A percentile compares a stretch with the other conserved stretches of the same genome.
Conservation (phyloP, 2,113 vertebrate species). For the Laticauda laticaudata region DNA sequence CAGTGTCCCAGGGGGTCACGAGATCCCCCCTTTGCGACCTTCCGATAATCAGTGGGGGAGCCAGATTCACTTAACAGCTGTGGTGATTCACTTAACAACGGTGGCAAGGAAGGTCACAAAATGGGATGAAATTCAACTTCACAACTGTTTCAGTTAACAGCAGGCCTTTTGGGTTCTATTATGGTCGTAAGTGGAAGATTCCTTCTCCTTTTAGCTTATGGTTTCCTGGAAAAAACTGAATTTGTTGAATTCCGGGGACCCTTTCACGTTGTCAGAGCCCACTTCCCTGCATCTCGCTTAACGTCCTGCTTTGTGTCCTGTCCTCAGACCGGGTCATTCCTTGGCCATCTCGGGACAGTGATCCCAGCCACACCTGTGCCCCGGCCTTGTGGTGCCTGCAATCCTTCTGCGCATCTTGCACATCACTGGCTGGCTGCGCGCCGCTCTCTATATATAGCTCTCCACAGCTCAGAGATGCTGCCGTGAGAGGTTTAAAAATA, state of each 20-base stretch:
- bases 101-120: neutral
- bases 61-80: neutral
- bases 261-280: accelerated
- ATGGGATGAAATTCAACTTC: neutral
- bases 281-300: neutral
- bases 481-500: neutral
- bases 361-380: neutral
- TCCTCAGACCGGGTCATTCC: neutral
- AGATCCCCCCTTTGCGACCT: neutral
- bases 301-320: too few relatives aligned
- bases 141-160: neutral
- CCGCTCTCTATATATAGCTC: neutral
- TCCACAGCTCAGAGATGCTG: neutral
- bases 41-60: neutral
- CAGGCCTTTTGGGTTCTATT: neutral
- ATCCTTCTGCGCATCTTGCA: neutral
- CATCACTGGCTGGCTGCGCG: neutral
- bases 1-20: too few relatives aligned
- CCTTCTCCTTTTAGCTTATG: neutral
- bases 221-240: neutral
- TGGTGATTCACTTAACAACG: neutral
- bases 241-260: neutral
- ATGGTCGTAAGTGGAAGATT: neutral
- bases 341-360: neutral
- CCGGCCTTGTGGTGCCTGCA: neutral